Evolutionary conservation across 2,113 vertebrate genomes (phyloP), one percentile per base, ranked within the genome.

Genomic region (Phylloscopus whistleri): DNA sequence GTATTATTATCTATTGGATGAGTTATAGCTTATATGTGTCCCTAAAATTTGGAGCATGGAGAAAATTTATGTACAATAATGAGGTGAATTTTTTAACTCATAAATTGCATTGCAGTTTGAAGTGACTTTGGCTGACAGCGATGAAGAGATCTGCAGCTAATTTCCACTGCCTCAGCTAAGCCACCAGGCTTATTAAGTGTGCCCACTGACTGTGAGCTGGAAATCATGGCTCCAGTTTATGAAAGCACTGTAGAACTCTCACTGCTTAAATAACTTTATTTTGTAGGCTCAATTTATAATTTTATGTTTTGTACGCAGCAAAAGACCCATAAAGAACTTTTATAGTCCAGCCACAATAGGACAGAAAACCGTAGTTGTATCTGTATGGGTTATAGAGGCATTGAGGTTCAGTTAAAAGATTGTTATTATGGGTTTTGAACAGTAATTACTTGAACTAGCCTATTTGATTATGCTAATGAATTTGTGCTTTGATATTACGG

Each of bases 391-490:
- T 91, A 46, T 49, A 56, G 69, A 91, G 44, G 39, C 60, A 76
- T 1, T 55, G 67, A 84, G 43, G 16, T 69, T 94, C 77, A 88
- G 51, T 69, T 77, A 63, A 53, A 94, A 63, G 39, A 77, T 59
- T 66, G 43, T 64, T 62, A 74, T 88, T 62, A 69, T 48, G 51
- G 21, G 48, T 95, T 96, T 90, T 90, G 75, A 93, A 84, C 63
- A 85, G 37, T 91, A 96, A 93, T 95, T 94, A 80, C 43, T 83
- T 88, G 63, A 95, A 87, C 55, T 86, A 90, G 39, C 39, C 59
- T 88, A 11, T 91, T 91, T 94, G 67, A 93, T 94, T 91, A 88
- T 88, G 35, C 74, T 86, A 87, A 95, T 93, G 87, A 93, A 76
- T 94, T 95, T 90, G 27, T 90, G 66, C 78, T 95, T 95, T 88